Evolutionary conservation across 1,140 invertebrate genomes (phyloP).

Genomic region (Temnothorax curvispinosus): DNA sequence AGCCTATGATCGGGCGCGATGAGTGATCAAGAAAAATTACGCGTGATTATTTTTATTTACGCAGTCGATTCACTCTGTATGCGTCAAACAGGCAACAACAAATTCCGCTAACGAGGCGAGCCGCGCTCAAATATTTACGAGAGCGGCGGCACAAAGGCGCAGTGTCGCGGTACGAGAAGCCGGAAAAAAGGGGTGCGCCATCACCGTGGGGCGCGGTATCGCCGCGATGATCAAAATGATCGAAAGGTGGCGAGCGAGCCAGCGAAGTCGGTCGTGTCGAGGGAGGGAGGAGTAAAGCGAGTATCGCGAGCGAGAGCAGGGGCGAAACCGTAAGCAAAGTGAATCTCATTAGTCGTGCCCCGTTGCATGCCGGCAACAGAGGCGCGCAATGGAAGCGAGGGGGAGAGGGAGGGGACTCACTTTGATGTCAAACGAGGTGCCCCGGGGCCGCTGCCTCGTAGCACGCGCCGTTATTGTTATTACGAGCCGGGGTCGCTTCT

Average conservation of each 20-base stretch:
- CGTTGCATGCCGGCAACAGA: slow-evolving; percentile 76
- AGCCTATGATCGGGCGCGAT: not conserved
- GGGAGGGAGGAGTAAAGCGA: not conserved
- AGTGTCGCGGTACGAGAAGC: slow-evolving; percentile 51
- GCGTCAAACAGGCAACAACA: slow-evolving; percentile 18
- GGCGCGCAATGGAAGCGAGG: not conserved
- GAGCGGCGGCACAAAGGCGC: slow-evolving; percentile 34
- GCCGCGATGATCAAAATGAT: slow-evolving; percentile 75
- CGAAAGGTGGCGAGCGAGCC: slow-evolving; percentile 64
- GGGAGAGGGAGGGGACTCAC: slow-evolving; percentile 75
- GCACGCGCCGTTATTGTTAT: slow-evolving; percentile 71
- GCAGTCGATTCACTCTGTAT: not conserved
- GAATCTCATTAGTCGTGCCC: slow-evolving; percentile 85
- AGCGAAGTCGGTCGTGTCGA: slow-evolving; percentile 35
- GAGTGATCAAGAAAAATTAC: not conserved
- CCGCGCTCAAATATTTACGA: slow-evolving; percentile 54
- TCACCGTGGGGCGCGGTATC: slow-evolving; percentile 60
- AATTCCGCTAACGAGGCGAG: slow-evolving; percentile 43
- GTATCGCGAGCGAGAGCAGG: slow-evolving; percentile 50
- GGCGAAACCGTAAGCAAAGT: slow-evolving; percentile 82
- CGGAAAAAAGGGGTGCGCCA: slow-evolving; percentile 36
- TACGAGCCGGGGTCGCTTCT: slow-evolving; percentile 67
- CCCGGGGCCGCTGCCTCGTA: slow-evolving; percentile 69
- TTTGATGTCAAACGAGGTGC: slow-evolving; percentile 85
- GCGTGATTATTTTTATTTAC: slow-evolving; percentile 28